phyloP scores from a whole-genome alignment of 2,888 invertebrate species.

The Idaea straminata region DNA sequence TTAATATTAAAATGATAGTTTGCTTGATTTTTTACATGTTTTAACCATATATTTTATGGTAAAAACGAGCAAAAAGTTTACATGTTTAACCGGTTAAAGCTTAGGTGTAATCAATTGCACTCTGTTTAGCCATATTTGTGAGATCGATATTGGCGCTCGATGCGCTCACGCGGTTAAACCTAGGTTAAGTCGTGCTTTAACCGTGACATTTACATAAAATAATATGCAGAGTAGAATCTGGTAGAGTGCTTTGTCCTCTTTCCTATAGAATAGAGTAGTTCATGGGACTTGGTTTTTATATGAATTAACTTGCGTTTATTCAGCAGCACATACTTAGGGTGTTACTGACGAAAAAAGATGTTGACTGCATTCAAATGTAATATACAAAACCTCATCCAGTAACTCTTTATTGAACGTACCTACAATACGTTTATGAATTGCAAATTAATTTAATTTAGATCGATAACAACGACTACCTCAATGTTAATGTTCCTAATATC shows the following conservation, averaged over 20 bases:
- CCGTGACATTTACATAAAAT: neutral
- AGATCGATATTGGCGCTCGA: too few relatives aligned
- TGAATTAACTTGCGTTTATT: too few relatives aligned
- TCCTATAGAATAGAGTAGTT: neutral
- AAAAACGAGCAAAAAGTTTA: too few relatives aligned
- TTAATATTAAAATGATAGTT: neutral
- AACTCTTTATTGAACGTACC: neutral
- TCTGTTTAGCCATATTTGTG: too few relatives aligned
- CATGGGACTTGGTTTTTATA: too few relatives aligned
- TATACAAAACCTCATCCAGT: neutral
- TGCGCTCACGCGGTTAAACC: too few relatives aligned
- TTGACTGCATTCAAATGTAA: neutral
- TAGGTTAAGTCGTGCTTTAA: too few relatives aligned
- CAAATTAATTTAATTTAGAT: constrained; percentile 16
- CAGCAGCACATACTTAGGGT: neutral
- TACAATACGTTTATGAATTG: constrained; percentile 5
- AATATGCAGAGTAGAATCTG: neutral
- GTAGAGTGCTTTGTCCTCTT: neutral
- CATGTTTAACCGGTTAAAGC: too few relatives aligned
- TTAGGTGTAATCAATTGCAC: too few relatives aligned
- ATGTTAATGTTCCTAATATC: constrained; percentile 27
- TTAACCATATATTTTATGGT: too few relatives aligned
- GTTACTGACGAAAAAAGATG: neutral
- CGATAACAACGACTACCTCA: constrained; percentile 21
- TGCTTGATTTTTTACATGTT: neutral